Evolutionary conservation across 2,797 vertebrate genomes (phyloP).

Genomic region (Rhadinocentrus ornatus): DNA sequence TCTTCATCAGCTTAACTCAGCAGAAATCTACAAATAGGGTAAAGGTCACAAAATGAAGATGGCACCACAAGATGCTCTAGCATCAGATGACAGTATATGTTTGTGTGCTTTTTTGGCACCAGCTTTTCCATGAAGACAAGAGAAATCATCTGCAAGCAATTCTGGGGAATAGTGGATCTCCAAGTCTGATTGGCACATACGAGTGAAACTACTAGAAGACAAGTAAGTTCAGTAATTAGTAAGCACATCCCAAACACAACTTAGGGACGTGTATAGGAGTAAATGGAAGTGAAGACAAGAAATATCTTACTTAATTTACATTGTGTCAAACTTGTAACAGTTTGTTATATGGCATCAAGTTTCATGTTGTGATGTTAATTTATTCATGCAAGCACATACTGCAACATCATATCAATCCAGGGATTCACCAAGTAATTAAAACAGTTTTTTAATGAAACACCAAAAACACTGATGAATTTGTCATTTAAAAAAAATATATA

Average conservation of each 20-base stretch:
- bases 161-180: constrained; percentile 73
- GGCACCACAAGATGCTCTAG: neutral
- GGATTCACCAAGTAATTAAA: too few relatives aligned
- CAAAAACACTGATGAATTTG: too few relatives aligned
- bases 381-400: neutral
- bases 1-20: constrained; percentile 34
- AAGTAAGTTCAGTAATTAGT: too few relatives aligned
- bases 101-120: constrained; percentile 44
- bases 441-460: too few relatives aligned
- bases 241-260: constrained; percentile 17
- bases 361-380: neutral
- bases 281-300: neutral
- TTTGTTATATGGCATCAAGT: neutral
- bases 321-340: neutral
- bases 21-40: constrained; percentile 18
- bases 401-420: neutral
- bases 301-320: neutral
- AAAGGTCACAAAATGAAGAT: constrained; percentile 29
- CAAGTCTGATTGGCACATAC: constrained; percentile 77
- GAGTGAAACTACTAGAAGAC: constrained; percentile 66
- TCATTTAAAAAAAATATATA: too few relatives aligned
- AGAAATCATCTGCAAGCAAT: constrained; percentile 76
- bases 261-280: neutral
- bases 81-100: constrained; percentile 1
- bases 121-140: constrained; percentile 84